Percentiles rank a stretch among this genome's conserved stretches.
Conservation (phyloP, 2,797 vertebrate species). For the Cynodonichthys magdalenae region DNA sequence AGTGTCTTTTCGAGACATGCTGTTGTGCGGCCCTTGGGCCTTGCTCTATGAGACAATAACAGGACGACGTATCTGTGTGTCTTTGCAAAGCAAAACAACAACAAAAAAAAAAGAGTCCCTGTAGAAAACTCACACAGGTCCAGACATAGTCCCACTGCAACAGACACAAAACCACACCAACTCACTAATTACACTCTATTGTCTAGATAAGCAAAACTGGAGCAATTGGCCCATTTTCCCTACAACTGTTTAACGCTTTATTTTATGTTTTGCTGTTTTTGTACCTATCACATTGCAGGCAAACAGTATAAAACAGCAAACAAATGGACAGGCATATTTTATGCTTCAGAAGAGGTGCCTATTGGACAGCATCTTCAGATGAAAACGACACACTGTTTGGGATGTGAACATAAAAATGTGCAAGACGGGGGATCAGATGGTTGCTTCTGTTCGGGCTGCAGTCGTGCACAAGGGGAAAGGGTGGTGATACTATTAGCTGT, state of each 20-base stretch:
- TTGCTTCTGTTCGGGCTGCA: slow-evolving; percentile 31
- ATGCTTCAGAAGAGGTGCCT: no score
- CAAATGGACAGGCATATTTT: not conserved
- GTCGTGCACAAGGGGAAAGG: slow-evolving; percentile 64
- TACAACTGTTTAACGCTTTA: not conserved
- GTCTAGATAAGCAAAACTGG: slow-evolving; percentile 30
- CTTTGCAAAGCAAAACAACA: slow-evolving; percentile 14
- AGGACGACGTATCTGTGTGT: slow-evolving; percentile 16
- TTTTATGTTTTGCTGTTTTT: slow-evolving; percentile 22
- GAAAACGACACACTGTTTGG: slow-evolving; percentile 8
- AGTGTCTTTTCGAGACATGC: slow-evolving; percentile 36
- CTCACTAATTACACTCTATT: slow-evolving; percentile 47
- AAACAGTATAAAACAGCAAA: slow-evolving; percentile 21
- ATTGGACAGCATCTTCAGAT: no score
- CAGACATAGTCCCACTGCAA: slow-evolving; percentile 19
- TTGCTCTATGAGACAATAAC: slow-evolving; percentile 38
- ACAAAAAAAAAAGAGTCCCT: not conserved
- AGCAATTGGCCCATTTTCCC: slow-evolving; percentile 16
- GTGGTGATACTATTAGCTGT: slow-evolving; percentile 69
- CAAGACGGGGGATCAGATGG: slow-evolving; percentile 33
- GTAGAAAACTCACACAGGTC: slow-evolving; percentile 20
- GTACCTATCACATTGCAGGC: slow-evolving; percentile 1
- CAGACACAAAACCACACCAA: slow-evolving; percentile 30
- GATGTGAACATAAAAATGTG: slow-evolving; percentile 29
- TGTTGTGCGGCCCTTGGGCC: slow-evolving; percentile 27